phyloP scores from a whole-genome alignment of 2,797 vertebrate genomes.

The Brachymystax lenok region DNA sequence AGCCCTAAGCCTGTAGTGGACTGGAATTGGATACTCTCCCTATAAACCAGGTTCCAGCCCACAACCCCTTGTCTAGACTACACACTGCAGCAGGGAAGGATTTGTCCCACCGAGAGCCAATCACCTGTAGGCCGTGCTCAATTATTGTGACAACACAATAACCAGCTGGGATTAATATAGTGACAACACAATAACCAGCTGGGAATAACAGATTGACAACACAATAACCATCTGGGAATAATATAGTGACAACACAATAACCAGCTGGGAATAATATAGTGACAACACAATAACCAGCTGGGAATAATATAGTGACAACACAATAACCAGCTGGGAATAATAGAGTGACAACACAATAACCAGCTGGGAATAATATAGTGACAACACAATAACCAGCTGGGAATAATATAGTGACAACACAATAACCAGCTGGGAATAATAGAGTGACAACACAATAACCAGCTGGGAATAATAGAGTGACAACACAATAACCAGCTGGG shows the following conservation, averaged over 20 bases:
- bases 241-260: no score
- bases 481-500: neutral
- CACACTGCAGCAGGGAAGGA: conserved; percentile 63
- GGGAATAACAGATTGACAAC: neutral
- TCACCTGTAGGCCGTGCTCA: conserved; percentile 72
- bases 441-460: neutral
- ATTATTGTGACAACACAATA: conserved; percentile 61
- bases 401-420: conserved; percentile 56
- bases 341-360: no score
- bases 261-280: no score
- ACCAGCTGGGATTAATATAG: neutral
- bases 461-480: neutral
- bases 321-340: no score
- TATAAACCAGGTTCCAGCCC: conserved; percentile 58
- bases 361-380: no score
- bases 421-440: conserved; percentile 36
- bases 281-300: no score
- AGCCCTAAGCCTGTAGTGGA: neutral
- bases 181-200: neutral
- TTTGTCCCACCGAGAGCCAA: conserved; percentile 67
- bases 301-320: no score
- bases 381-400: no score
- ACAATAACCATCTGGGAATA: no score
- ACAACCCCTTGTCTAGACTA: conserved; percentile 52
- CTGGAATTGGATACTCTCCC: conserved; percentile 57